These are phyloP conservation scores for Augiades crinisus DNA, from an alignment of 2,888 invertebrate genomes.

Conservation along the genomic window DNA sequence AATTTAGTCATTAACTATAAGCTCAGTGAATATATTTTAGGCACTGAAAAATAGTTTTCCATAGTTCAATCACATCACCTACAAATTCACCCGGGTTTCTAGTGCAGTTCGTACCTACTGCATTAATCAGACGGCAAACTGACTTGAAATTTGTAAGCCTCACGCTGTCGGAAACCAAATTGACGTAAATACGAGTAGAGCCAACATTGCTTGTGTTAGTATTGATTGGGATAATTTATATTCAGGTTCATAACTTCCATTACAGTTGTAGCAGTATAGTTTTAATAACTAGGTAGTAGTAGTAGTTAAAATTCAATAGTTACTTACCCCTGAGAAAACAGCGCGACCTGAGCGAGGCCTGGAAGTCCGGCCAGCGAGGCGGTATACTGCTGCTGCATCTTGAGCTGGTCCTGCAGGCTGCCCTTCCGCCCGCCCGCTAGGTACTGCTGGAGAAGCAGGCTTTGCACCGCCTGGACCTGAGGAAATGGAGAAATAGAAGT, in stretches of 20 bases:
- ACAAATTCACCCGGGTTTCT: no score
- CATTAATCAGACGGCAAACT: not conserved
- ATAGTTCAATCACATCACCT: no score
- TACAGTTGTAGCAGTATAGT: no score
- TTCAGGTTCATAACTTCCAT: no score
- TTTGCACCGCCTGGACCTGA: conserved; percentile 76
- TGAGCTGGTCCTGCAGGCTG: conserved; percentile 70
- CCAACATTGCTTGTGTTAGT: not conserved
- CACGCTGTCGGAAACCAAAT: not conserved
- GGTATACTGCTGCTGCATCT: conserved; percentile 75
- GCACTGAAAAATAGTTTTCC: no score
- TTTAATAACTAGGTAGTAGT: no score
- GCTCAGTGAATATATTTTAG: no score
- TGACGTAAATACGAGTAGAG: not conserved
- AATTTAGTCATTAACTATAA: no score
- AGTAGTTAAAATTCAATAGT: no score
- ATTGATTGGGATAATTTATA: no score
- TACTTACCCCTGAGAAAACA: conserved; percentile 72
- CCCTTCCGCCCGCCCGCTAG: conserved; percentile 69
- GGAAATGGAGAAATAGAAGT: conserved; percentile 4
- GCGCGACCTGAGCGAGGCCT: conserved; percentile 69
- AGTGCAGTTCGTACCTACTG: not conserved
- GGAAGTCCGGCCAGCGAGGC: conserved; percentile 70
- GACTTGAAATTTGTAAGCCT: not conserved
- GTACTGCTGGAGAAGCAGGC: conserved; percentile 72